These are phyloP conservation scores for Euphonia xanthogaster DNA, from an alignment of 2,797 vertebrate genomes.

Conservation along the genomic window DNA sequence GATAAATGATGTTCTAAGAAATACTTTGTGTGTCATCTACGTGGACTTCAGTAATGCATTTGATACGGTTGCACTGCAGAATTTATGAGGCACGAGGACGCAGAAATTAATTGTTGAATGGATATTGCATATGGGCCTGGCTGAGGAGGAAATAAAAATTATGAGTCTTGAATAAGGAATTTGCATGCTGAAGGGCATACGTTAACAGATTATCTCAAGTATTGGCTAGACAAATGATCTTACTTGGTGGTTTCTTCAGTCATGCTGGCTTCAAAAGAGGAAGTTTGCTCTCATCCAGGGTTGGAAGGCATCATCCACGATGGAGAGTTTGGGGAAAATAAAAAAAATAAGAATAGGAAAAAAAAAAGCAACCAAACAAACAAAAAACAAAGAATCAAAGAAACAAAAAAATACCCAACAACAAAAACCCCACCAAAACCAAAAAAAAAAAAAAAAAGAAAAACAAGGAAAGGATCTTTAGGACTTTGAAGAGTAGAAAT, in stretches of 20 bases:
- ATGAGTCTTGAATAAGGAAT: slow-evolving; percentile 30
- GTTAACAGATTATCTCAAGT: slow-evolving; percentile 3
- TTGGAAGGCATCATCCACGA: not conserved
- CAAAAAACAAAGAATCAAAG: too few relatives aligned
- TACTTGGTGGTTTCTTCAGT: not conserved
- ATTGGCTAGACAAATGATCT: not conserved
- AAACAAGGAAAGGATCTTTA: not conserved
- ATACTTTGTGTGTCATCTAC: not conserved
- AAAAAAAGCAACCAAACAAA: too few relatives aligned
- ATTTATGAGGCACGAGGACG: not conserved
- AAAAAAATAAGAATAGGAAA: too few relatives aligned
- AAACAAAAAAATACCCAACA: too few relatives aligned
- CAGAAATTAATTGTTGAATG: slow-evolving; percentile 6
- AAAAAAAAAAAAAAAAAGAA: too few relatives aligned
- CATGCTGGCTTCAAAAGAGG: not conserved
- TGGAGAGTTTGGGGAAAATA: fast-evolving
- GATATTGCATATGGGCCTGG: not conserved
- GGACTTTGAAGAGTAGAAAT: not conserved
- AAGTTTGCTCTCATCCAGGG: not conserved
- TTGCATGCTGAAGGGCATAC: slow-evolving; percentile 33
- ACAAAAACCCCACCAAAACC: too few relatives aligned
- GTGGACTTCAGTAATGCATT: slow-evolving; percentile 4
- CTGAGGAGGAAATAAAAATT: slow-evolving; percentile 43
- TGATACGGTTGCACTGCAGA: not conserved
- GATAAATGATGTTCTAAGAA: slow-evolving; percentile 16